Evolutionary conservation across 2,113 vertebrate genomes (phyloP).

Genomic region (Phalacrocorax brasilianus): DNA sequence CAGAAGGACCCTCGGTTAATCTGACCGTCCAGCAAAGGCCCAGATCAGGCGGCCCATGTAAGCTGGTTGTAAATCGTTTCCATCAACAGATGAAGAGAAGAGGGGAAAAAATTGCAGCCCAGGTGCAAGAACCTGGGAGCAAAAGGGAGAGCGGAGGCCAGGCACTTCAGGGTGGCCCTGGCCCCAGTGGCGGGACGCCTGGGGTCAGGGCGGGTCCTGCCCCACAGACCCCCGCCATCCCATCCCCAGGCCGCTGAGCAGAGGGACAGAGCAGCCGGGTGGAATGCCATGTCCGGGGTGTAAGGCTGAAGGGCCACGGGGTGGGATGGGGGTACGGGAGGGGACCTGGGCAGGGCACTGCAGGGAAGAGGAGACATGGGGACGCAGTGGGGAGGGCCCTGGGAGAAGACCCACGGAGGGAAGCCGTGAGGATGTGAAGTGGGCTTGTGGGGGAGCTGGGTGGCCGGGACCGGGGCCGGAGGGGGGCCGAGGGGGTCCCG

Average conservation of each 20-base stretch:
- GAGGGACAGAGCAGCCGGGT: background rate
- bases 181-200: rapidly evolving
- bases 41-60: slow-evolving; percentile 61
- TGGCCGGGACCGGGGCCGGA: no score
- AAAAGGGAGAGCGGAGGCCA: background rate
- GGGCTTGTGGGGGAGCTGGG: no score
- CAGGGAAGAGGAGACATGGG: background rate
- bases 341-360: background rate
- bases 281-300: background rate
- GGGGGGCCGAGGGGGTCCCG: no score
- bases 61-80: slow-evolving; percentile 68
- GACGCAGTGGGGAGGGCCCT: background rate
- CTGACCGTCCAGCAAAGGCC: slow-evolving; percentile 65
- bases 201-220: background rate
- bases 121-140: slow-evolving; percentile 68
- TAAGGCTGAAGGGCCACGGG: background rate
- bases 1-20: slow-evolving; percentile 76
- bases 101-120: slow-evolving; percentile 38
- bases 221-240: no score
- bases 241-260: background rate
- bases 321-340: background rate
- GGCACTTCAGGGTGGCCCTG: background rate
- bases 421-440: background rate
- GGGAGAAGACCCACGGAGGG: background rate
- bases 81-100: slow-evolving; percentile 62